Conservation (phyloP, 2,888 invertebrate species). For the Biston betularia region DNA sequence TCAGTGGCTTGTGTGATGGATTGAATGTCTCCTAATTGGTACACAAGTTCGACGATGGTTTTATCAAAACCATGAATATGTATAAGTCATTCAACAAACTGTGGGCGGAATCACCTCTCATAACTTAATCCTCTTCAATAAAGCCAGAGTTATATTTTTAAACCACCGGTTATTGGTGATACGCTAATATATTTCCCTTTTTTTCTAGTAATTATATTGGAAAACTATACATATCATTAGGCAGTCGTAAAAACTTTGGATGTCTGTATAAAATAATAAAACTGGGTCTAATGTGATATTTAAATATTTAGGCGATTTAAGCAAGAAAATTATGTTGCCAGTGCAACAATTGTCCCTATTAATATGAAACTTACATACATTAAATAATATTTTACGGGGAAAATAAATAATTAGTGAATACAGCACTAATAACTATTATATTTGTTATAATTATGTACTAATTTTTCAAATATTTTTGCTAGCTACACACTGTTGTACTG, state of each 20-base stretch:
- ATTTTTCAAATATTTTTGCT: too few relatives aligned
- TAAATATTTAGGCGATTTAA: constrained; percentile 35
- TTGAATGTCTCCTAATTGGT: too few relatives aligned
- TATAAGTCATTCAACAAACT: not conserved
- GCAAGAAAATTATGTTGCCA: constrained; percentile 16
- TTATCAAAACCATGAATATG: too few relatives aligned
- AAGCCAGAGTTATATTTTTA: constrained; percentile 45
- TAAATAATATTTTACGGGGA: too few relatives aligned
- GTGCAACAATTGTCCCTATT: not conserved
- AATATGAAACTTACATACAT: not conserved
- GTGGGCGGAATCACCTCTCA: constrained; percentile 13
- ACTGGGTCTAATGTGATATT: constrained; percentile 40
- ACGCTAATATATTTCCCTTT: constrained; percentile 52
- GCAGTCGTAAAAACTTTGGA: constrained; percentile 39
- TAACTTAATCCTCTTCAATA: constrained; percentile 21
- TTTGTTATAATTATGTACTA: too few relatives aligned
- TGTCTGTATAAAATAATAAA: constrained; percentile 38
- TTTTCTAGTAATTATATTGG: constrained; percentile 53
- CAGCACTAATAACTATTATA: too few relatives aligned
- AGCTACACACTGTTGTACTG: too few relatives aligned
- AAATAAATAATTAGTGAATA: too few relatives aligned
- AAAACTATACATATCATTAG: constrained; percentile 47
- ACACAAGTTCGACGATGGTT: too few relatives aligned
- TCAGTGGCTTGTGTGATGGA: too few relatives aligned
- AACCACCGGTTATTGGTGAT: constrained; percentile 53